A percentile compares a stretch with the other conserved stretches of the same genome.
These are phyloP conservation scores for Monoplex corrugatus DNA, from an alignment of 2,888 invertebrate species.

Conservation along the genomic window DNA sequence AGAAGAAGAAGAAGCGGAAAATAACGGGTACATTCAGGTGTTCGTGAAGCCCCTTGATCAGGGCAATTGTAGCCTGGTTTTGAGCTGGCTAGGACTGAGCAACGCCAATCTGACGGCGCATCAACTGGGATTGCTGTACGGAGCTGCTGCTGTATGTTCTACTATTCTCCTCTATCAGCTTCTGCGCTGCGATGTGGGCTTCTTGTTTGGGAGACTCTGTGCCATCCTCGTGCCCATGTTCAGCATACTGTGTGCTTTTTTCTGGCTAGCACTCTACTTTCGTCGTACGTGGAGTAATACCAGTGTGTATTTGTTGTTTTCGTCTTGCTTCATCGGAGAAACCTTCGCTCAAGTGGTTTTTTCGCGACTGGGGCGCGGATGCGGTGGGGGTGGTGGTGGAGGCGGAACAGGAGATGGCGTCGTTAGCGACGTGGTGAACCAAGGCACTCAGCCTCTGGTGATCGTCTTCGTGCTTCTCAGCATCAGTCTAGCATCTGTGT, in stretches of 20 bases:
- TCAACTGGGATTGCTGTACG: constrained; percentile 73
- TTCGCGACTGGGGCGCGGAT: constrained; percentile 52
- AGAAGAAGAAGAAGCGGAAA: constrained; percentile 84
- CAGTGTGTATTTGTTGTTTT: constrained; percentile 80
- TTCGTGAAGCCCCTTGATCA: constrained; percentile 78
- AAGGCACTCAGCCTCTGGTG: constrained; percentile 74
- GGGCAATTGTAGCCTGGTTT: constrained; percentile 73
- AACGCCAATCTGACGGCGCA: constrained; percentile 69
- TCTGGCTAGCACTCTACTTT: constrained; percentile 78
- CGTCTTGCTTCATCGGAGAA: constrained; percentile 80
- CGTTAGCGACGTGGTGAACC: constrained; percentile 56
- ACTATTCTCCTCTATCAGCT: constrained; percentile 73
- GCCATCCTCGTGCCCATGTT: constrained; percentile 78
- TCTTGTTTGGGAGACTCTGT: constrained; percentile 76
- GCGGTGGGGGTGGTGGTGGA: constrained; percentile 29
- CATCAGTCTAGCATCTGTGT: constrained; percentile 75
- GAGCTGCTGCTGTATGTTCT: constrained; percentile 65
- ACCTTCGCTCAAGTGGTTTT: constrained; percentile 75
- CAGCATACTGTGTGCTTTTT: constrained; percentile 78
- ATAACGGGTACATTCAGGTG: constrained; percentile 88
- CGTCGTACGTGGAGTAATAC: constrained; percentile 79
- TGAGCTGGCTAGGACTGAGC: constrained; percentile 76
- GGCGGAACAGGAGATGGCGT: background rate
- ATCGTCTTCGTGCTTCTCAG: constrained; percentile 75
- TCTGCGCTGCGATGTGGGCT: constrained; percentile 75